Evolutionary conservation across 2,797 vertebrate genomes (phyloP).

Genomic region (Ctenopoma multispine): DNA sequence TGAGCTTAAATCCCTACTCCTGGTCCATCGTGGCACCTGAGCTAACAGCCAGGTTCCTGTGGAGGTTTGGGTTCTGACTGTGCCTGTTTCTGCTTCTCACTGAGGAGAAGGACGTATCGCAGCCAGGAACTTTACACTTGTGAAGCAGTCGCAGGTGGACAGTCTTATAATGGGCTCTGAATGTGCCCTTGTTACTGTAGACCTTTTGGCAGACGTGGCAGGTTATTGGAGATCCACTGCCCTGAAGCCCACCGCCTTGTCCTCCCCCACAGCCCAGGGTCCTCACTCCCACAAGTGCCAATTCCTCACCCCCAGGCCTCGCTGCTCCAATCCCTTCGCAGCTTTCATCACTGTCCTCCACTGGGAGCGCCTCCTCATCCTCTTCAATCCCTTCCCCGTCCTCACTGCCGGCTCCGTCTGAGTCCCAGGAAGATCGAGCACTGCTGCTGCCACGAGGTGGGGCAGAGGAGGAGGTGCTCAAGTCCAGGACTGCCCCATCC

Average conservation of each 20-base stretch:
- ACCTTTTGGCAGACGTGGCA: slow-evolving; percentile 97
- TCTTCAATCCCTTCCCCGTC: slow-evolving; percentile 85
- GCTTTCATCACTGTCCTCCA: slow-evolving; percentile 93
- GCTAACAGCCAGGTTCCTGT: slow-evolving; percentile 87
- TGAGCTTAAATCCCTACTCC: slow-evolving; percentile 56
- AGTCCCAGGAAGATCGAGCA: slow-evolving; percentile 92
- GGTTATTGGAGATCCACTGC: slow-evolving; percentile 87
- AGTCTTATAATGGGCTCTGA: slow-evolving; percentile 97
- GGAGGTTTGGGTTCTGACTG: slow-evolving; percentile 98
- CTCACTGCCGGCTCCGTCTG: slow-evolving; percentile 89
- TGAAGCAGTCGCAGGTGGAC: slow-evolving; percentile 96
- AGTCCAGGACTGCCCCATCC: slow-evolving; percentile 91
- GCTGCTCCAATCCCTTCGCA: slow-evolving; percentile 81
- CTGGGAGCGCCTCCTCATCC: slow-evolving; percentile 76
- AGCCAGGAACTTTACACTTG: slow-evolving; percentile 95
- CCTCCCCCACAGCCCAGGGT: slow-evolving; percentile 78
- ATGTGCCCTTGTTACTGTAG: slow-evolving; percentile 97
- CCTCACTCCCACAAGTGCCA: slow-evolving; percentile 81
- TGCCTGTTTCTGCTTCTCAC: slow-evolving; percentile 96
- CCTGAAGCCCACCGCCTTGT: slow-evolving; percentile 77
- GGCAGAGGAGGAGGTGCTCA: slow-evolving; percentile 90
- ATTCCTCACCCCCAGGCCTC: slow-evolving; percentile 76
- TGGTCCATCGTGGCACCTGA: slow-evolving; percentile 63
- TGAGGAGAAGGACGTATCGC: slow-evolving; percentile 94
- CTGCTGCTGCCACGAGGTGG: slow-evolving; percentile 86